Evolutionary conservation across 1,140 invertebrate species (phyloP).

Genomic region (Drosophila hydei): DNA sequence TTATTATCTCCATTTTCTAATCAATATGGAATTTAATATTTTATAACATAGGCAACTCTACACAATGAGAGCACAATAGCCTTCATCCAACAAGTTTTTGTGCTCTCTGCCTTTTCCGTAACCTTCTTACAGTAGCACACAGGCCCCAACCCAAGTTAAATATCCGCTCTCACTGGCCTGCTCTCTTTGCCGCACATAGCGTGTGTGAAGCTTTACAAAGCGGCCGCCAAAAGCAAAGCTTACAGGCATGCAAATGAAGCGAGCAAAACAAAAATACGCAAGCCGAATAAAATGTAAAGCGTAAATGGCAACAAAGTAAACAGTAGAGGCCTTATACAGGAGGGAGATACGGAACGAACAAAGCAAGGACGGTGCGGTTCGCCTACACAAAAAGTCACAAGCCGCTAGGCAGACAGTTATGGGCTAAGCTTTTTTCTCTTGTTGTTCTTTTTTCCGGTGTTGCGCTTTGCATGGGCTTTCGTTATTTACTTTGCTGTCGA

Average conservation of each 20-base stretch:
- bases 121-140: slow-evolving; percentile 32
- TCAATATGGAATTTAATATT: no score
- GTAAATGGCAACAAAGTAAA: slow-evolving; percentile 57
- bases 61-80: slow-evolving; percentile 42
- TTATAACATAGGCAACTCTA: slow-evolving; percentile 40
- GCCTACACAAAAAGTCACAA: slow-evolving; percentile 31
- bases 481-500: slow-evolving; percentile 39
- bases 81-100: slow-evolving; percentile 64
- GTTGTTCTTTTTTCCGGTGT: slow-evolving; percentile 59
- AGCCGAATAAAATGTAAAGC: slow-evolving; percentile 36
- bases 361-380: slow-evolving; percentile 13
- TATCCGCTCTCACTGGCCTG: slow-evolving; percentile 1
- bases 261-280: slow-evolving; percentile 72
- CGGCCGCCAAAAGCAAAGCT: slow-evolving; percentile 24
- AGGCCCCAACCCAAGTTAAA: slow-evolving; percentile 24
- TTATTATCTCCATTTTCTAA: no score
- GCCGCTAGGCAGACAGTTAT: slow-evolving; percentile 19
- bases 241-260: slow-evolving; percentile 41
- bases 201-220: slow-evolving; percentile 1
- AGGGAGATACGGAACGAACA: slow-evolving; percentile 25
- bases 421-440: slow-evolving; percentile 21
- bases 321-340: slow-evolving; percentile 35
- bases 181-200: background rate
- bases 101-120: slow-evolving; percentile 38
- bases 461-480: slow-evolving; percentile 46